Conservation (phyloP, 2,888 invertebrate genomes). For the Agrotis ipsilon region DNA sequence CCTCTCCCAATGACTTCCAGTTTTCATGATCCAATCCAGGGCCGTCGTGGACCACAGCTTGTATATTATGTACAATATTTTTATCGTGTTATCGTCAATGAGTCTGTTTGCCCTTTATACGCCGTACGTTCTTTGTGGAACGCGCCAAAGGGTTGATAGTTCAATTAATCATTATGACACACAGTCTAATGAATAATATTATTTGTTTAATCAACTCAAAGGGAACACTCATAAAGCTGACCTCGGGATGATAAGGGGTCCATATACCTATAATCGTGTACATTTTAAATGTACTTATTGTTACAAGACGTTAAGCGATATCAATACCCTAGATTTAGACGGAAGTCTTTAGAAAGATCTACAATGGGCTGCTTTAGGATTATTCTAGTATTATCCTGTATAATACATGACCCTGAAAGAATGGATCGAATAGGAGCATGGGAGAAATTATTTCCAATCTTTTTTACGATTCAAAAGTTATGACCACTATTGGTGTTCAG, state of each 20-base stretch:
- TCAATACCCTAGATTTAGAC: not conserved
- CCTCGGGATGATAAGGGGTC: conserved; percentile 47
- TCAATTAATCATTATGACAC: conserved; percentile 59
- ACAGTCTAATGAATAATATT: conserved; percentile 47
- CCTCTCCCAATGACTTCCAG: no score
- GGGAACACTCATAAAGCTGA: conserved; percentile 54
- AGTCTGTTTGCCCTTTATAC: conserved; percentile 17
- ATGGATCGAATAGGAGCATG: no score
- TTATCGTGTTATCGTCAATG: conserved; percentile 17
- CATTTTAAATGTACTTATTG: not conserved
- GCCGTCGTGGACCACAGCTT: no score
- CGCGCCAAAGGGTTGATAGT: conserved; percentile 53
- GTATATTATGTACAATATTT: conserved; percentile 15
- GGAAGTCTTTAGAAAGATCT: not conserved
- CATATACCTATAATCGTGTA: not conserved
- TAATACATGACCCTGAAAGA: no score
- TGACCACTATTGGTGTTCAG: no score
- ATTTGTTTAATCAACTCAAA: conserved; percentile 54
- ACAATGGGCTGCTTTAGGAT: no score
- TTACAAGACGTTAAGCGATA: not conserved
- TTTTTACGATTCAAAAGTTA: no score
- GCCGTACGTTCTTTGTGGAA: conserved; percentile 30
- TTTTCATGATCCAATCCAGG: no score
- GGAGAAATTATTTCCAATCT: no score
- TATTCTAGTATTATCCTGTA: no score